Conservation (phyloP, 2,113 vertebrate genomes). For the Coreoperca whiteheadi region DNA sequence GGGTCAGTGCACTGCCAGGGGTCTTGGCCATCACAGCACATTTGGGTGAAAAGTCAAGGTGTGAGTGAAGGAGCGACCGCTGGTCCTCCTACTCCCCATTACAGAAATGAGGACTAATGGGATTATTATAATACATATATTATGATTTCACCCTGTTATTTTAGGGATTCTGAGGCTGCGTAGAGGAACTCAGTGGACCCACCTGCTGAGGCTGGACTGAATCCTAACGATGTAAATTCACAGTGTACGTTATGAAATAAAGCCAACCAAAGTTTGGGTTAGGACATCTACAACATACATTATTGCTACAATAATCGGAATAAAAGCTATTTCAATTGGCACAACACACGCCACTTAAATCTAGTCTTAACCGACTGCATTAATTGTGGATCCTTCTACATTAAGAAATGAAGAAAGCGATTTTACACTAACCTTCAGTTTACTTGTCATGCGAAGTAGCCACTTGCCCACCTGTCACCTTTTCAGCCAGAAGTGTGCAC, state of each 20-base stretch:
- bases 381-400: too few relatives aligned
- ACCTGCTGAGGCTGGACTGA: neutral
- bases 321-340: neutral
- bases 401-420: accelerated
- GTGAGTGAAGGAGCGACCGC: neutral
- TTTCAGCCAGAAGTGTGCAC: neutral
- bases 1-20: neutral
- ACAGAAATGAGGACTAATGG: neutral
- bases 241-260: neutral
- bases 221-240: neutral
- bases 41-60: neutral
- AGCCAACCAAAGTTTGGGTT: too few relatives aligned
- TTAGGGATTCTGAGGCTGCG: neutral
- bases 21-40: neutral
- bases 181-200: neutral
- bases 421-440: neutral
- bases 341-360: neutral
- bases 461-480: neutral
- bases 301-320: neutral
- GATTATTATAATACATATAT: neutral
- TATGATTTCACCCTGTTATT: neutral
- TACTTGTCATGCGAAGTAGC: neutral
- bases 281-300: neutral
- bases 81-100: neutral
- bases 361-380: neutral